A percentile compares a stretch with the other conserved stretches of the same genome.
Evolutionary conservation across 2,888 invertebrate genomes (phyloP).

Genomic region (Metallyticus violacea): DNA sequence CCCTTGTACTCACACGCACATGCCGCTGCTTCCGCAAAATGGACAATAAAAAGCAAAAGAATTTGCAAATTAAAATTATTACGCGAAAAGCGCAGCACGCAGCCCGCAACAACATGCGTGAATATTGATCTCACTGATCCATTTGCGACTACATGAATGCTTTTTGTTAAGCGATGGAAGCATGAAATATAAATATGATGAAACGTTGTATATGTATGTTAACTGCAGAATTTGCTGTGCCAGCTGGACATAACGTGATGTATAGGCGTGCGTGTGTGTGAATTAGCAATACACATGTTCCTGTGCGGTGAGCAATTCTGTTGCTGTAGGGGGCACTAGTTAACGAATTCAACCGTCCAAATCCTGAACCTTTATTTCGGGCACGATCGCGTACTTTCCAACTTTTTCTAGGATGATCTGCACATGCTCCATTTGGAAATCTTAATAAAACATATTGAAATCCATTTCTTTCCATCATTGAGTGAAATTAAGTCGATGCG

Average conservation of each 20-base stretch:
- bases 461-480: no score
- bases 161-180: background rate
- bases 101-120: background rate
- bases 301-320: background rate
- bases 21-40: background rate
- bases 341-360: no score
- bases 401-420: no score
- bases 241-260: background rate
- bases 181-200: background rate
- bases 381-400: no score
- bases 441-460: no score
- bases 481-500: no score
- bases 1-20: background rate
- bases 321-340: no score
- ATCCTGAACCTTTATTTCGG: no score
- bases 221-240: background rate
- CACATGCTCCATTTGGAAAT: no score
- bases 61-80: no score
- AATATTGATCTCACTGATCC: background rate
- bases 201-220: background rate
- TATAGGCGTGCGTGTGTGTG: background rate
- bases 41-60: background rate
- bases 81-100: background rate
- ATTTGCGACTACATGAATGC: background rate
- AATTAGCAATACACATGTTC: background rate